Conservation (phyloP, 2,888 invertebrate genomes). For the Allacma fusca region DNA sequence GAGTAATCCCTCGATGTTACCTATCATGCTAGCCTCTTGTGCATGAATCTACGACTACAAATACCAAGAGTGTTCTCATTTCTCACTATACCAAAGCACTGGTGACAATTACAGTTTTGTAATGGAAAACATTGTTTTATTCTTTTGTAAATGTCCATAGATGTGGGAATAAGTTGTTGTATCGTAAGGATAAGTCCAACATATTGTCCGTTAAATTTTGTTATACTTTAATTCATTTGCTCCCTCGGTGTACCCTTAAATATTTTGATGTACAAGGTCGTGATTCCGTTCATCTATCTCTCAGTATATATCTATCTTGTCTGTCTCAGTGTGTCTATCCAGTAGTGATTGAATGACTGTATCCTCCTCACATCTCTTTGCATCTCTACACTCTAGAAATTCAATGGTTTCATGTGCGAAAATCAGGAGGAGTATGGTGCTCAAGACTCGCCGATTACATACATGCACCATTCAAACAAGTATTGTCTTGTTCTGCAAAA, state of each 20-base stretch:
- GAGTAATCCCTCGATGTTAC: too few species aligned
- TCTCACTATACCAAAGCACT: not conserved
- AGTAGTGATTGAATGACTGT: slow-evolving; percentile 21
- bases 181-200: not conserved
- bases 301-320: slow-evolving; percentile 25
- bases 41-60: not conserved
- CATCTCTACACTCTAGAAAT: not conserved
- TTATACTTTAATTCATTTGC: not conserved
- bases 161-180: not conserved
- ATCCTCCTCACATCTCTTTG: slow-evolving; percentile 6
- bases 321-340: slow-evolving; percentile 17
- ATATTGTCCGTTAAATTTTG: slow-evolving; percentile 1
- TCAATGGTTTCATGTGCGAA: not conserved
- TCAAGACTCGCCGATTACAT: slow-evolving; percentile 38
- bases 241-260: not conserved
- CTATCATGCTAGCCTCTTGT: not conserved
- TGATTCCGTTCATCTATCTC: slow-evolving; percentile 22
- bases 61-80: not conserved
- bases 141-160: not conserved
- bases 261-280: not conserved
- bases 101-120: not conserved
- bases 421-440: slow-evolving; percentile 28
- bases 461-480: not conserved
- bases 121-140: not conserved
- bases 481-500: slow-evolving; percentile 1